Conservation (phyloP, 2,113 vertebrate genomes). For the Anolis carolinensis region DNA sequence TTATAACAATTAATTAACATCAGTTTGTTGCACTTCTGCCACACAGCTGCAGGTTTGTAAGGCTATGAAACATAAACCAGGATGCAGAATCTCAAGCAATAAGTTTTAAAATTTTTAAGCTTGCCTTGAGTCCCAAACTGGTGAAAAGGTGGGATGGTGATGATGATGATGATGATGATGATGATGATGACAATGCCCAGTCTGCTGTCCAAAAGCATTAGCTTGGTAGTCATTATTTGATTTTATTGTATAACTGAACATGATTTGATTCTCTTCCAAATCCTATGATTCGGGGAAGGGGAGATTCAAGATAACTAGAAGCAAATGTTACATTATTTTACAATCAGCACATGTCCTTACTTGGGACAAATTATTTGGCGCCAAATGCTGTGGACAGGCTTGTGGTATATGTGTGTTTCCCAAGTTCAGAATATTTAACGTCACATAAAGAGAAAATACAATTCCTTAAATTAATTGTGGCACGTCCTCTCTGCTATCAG, state of each 20-base stretch:
- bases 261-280: not conserved
- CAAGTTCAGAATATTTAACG: slow-evolving; percentile 69
- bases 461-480: slow-evolving; percentile 70
- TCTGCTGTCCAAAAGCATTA: no score
- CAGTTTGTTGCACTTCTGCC: no score
- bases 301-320: slow-evolving; percentile 48
- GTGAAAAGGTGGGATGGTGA: no score
- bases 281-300: not conserved
- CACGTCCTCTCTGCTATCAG: slow-evolving; percentile 59
- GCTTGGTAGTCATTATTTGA: not conserved
- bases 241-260: not conserved
- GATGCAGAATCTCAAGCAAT: no score
- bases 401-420: slow-evolving; percentile 25
- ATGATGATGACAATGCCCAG: no score
- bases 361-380: slow-evolving; percentile 57
- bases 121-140: no score
- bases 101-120: no score
- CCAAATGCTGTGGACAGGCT: slow-evolving; percentile 51
- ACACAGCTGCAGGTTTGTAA: no score
- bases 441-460: slow-evolving; percentile 59
- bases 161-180: no score
- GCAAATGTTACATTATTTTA: slow-evolving; percentile 34
- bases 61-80: no score
- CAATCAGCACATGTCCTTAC: slow-evolving; percentile 66
- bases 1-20: no score